Evolutionary conservation across 64 coral and sea anemone species (phyloP).

Genomic region (Anthopleura sola): DNA sequence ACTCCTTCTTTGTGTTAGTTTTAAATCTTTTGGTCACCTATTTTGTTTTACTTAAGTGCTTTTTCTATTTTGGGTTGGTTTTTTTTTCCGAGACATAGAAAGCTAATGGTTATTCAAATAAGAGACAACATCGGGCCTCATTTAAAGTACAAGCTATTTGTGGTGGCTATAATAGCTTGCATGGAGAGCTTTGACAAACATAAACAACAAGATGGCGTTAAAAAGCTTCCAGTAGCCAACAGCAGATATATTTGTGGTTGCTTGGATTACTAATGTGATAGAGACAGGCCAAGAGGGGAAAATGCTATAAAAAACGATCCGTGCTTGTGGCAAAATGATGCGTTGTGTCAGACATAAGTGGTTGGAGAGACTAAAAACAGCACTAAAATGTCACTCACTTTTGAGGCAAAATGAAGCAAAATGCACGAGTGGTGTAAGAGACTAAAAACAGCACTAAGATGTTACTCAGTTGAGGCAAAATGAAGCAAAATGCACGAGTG

Average conservation of each 20-base stretch:
- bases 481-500: too few relatives aligned
- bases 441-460: too few relatives aligned
- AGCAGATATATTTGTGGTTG: neutral
- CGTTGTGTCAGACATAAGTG: too few relatives aligned
- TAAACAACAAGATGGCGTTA: neutral
- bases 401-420: too few relatives aligned
- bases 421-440: too few relatives aligned
- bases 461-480: too few relatives aligned
- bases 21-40: neutral
- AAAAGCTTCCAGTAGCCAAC: neutral
- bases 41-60: neutral
- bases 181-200: neutral
- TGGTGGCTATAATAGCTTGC: neutral
- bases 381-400: too few relatives aligned
- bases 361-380: too few relatives aligned
- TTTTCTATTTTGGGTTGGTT: too few relatives aligned
- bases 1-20: neutral
- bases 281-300: neutral
- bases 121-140: neutral
- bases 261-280: neutral
- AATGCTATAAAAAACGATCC: neutral
- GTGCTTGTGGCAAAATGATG: too few relatives aligned
- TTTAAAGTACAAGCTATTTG: neutral
- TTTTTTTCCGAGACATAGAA: neutral
- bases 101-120: conserved; percentile 13